phyloP scores from a whole-genome alignment of 1,140 invertebrate species.

The Drosophila yakuba region DNA sequence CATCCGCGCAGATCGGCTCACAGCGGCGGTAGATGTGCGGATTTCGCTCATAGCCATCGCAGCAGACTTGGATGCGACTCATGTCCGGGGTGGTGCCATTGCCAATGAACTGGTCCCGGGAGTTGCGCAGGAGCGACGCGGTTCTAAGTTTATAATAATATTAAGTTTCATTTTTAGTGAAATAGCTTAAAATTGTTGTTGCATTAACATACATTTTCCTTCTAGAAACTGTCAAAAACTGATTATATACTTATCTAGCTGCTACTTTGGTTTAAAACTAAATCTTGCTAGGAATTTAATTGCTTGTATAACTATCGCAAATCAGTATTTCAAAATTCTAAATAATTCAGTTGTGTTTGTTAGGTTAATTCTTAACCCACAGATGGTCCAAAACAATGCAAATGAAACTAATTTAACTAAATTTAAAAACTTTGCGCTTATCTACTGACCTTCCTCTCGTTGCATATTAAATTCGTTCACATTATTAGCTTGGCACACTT shows the following conservation, averaged over 20 bases:
- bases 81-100: slow-evolving; percentile 87
- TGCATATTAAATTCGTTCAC: slow-evolving; percentile 10
- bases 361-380: too few relatives aligned
- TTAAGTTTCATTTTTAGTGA: too few relatives aligned
- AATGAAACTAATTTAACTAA: not conserved
- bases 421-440: not conserved
- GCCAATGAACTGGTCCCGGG: slow-evolving; percentile 84
- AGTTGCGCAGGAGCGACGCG: slow-evolving; percentile 83
- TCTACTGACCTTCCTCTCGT: not conserved
- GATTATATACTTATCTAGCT: too few relatives aligned
- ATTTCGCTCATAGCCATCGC: slow-evolving; percentile 87
- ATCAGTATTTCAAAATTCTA: too few relatives aligned
- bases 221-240: too few relatives aligned
- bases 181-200: too few relatives aligned
- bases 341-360: too few relatives aligned
- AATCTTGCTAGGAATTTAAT: too few relatives aligned
- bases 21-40: slow-evolving; percentile 86
- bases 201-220: too few relatives aligned
- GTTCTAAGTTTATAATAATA: slow-evolving; percentile 7
- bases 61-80: slow-evolving; percentile 87
- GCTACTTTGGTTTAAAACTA: too few relatives aligned
- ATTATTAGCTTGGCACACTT: slow-evolving; percentile 30
- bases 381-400: not conserved
- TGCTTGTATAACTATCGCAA: too few relatives aligned
- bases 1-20: slow-evolving; percentile 86